phyloP scores from a whole-genome alignment of 2,888 invertebrate genomes.

The Conistra vaccinii region DNA sequence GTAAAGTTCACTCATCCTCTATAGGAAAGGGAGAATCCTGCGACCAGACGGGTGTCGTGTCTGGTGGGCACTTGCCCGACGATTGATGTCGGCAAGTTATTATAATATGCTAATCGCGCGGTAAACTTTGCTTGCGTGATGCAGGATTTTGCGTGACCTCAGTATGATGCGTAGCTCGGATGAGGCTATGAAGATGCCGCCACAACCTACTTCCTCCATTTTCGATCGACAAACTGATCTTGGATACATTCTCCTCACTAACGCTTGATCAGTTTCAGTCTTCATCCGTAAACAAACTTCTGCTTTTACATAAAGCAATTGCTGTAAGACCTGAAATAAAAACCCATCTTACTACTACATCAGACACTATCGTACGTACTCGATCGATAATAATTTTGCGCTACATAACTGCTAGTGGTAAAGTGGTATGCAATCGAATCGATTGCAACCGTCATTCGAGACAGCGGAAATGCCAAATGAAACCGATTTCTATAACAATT shows the following conservation, averaged over 20 bases:
- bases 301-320: background rate
- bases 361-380: conserved; percentile 7
- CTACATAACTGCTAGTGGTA: background rate
- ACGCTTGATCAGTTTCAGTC: background rate
- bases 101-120: no score
- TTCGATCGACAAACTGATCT: background rate
- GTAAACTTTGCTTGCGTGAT: no score
- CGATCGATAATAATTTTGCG: conserved; percentile 34
- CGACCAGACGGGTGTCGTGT: no score
- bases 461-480: conserved; percentile 44
- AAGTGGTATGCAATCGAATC: conserved; percentile 20
- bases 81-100: no score
- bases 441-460: conserved; percentile 25
- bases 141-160: no score
- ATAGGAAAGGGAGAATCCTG: no score
- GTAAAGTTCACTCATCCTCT: no score
- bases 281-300: background rate
- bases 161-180: no score
- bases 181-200: no score
- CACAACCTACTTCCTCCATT: background rate
- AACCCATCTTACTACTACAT: background rate
- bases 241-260: background rate
- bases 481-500: conserved; percentile 24
- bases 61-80: no score
- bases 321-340: conserved; percentile 1